A percentile compares a stretch with the other conserved stretches of the same genome.
Evolutionary conservation across 23 tunicate genomes (phyloP).

Genomic region (Clavelina lepadiformis): DNA sequence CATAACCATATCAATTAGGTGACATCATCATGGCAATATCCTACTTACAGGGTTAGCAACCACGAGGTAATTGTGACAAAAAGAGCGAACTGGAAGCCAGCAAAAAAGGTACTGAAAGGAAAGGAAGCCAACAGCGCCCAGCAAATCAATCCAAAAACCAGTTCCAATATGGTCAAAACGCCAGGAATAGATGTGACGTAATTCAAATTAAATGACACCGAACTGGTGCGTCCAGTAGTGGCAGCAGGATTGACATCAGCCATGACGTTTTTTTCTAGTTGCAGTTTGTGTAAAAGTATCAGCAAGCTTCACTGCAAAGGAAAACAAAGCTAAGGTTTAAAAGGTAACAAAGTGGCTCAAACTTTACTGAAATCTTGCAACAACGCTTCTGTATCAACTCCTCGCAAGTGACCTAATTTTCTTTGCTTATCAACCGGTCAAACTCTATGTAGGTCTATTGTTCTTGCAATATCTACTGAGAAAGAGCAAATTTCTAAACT

Average conservation of each 20-base stretch:
- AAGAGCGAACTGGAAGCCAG: slow-evolving; percentile 36
- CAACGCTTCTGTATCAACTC: too few species aligned
- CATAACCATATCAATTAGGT: background rate
- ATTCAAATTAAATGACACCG: slow-evolving; percentile 33
- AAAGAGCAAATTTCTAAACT: too few species aligned
- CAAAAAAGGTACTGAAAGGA: background rate
- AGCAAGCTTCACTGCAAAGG: too few species aligned
- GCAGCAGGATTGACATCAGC: slow-evolving; percentile 29
- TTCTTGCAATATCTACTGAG: too few species aligned
- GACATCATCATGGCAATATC: background rate
- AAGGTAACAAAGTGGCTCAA: too few species aligned
- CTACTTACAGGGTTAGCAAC: slow-evolving; percentile 78
- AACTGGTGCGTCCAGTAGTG: background rate
- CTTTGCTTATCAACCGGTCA: too few species aligned
- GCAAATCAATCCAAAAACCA: slow-evolving; percentile 54
- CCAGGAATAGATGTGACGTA: slow-evolving; percentile 43
- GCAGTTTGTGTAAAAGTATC: too few species aligned
- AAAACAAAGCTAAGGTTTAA: too few species aligned
- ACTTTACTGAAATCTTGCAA: too few species aligned
- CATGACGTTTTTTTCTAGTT: too few species aligned
- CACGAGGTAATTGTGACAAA: slow-evolving; percentile 58
- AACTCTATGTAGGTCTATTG: too few species aligned
- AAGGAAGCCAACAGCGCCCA: slow-evolving; percentile 47
- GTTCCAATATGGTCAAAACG: slow-evolving; percentile 33
- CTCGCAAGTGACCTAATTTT: too few species aligned